Evolutionary conservation across 2,113 vertebrate species (phyloP).

Genomic region (Psophia crepitans): DNA sequence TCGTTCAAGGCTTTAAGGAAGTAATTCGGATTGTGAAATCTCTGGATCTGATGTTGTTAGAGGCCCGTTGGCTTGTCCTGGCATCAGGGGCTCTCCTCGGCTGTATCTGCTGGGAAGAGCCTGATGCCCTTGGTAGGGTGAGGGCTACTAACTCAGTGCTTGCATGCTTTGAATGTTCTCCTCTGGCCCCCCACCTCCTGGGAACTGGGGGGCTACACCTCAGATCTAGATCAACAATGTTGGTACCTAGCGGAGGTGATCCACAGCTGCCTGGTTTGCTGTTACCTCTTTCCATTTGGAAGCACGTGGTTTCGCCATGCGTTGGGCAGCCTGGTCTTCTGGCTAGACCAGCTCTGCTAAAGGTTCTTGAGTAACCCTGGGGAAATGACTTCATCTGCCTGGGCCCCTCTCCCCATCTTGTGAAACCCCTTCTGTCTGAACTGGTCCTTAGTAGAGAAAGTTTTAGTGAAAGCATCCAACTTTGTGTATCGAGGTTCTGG

Average conservation of each 20-base stretch:
- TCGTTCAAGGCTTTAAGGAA: neutral
- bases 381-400: neutral
- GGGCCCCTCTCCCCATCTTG: accelerated
- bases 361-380: neutral
- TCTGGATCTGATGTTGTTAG: neutral
- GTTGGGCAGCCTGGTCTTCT: neutral
- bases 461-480: neutral
- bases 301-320: neutral
- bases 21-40: neutral
- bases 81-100: accelerated
- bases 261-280: neutral
- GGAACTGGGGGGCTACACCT: neutral
- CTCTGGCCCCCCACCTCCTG: neutral
- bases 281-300: neutral
- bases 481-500: neutral
- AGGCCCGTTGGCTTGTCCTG: neutral
- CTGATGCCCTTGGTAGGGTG: neutral
- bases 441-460: neutral
- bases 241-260: neutral
- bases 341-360: neutral
- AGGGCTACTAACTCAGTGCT: neutral
- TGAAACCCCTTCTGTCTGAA: neutral
- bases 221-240: neutral
- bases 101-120: neutral
- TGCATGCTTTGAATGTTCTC: neutral